Base-by-base conservation (phyloP, 2,888 invertebrate genomes). In the Trichopoda pennipes region DNA sequence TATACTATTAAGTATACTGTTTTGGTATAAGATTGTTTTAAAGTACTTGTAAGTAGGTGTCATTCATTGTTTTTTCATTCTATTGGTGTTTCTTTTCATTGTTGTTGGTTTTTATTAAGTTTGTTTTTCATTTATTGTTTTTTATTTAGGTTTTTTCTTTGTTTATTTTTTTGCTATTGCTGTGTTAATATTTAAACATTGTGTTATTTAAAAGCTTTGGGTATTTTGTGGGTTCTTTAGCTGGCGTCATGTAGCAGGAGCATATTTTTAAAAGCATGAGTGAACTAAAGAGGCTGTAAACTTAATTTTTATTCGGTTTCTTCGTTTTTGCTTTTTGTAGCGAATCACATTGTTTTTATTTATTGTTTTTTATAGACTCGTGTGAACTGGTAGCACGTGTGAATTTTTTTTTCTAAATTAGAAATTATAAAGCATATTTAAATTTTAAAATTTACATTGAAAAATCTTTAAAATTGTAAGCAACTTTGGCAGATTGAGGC, bases 121-220 rank as follows among this genome's bases (percentile, higher is more conserved):
- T 68, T 75, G 28, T 51, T 58, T 64, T 58, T 23, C 23, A 49
- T 64, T 64, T 35, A 63, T 7, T 28, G 17, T 12, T 73, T 63
- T 23, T 61, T 53, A 53, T 16, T 17, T 28, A 28, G 1, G 2
- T 28, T 28, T 28, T 28, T 6, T 28, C 12, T 66, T 53, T 55
- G 21, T 17, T 28, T 53, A 10, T 14, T 44, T 61, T 6, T 38
- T 74, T 56, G n/a, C 12, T 19, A 17, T 47, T 17, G 17, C 23
- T 58, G 58, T 58, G 58, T 38, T 44, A 49, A 35, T 75, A 63
- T 55, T 63, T 53, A 63, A 75, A 66, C 66, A 75, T 69, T 72
- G 66, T 72, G 35, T 68, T 73, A 63, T 80, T 80, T 75, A 84
- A 84, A 84, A 84, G 84, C 82, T 84, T 82, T 84, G 78, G 60